Evolutionary conservation across 2,888 invertebrate species (phyloP).

Genomic region (Cataglyphis altisquamis): DNA sequence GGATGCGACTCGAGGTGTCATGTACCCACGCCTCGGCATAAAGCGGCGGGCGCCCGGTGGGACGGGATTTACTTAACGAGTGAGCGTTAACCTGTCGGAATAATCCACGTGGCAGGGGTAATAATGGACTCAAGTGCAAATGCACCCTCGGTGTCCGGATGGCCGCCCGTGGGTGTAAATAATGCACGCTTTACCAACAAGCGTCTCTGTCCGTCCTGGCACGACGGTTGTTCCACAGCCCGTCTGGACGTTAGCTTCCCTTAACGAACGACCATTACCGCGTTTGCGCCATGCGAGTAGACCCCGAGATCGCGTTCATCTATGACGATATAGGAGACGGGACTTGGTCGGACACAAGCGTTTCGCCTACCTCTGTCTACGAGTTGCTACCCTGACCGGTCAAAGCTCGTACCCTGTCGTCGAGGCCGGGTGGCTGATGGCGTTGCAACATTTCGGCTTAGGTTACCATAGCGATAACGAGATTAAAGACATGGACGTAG

Average conservation of each 20-base stretch:
- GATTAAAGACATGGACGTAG: constrained; percentile 42
- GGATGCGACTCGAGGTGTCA: constrained; percentile 65
- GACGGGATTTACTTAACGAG: constrained; percentile 82
- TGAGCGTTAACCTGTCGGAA: constrained; percentile 83
- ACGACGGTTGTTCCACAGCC: constrained; percentile 47
- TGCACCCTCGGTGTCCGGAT: constrained; percentile 72
- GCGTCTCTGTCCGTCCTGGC: constrained; percentile 47
- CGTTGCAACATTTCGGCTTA: constrained; percentile 48
- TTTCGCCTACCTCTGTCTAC: constrained; percentile 21
- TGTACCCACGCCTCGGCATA: constrained; percentile 57
- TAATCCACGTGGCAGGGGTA: constrained; percentile 80
- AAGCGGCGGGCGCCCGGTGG: constrained; percentile 65
- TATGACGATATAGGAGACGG: constrained; percentile 45
- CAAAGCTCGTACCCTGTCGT: constrained; percentile 32
- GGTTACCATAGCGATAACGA: constrained; percentile 49
- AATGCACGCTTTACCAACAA: constrained; percentile 75
- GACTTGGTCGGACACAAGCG: constrained; percentile 37
- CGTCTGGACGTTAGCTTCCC: constrained; percentile 65
- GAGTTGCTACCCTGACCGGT: constrained; percentile 24
- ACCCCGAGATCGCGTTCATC: constrained; percentile 51
- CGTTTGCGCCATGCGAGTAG: constrained; percentile 52
- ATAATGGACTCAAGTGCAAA: constrained; percentile 81
- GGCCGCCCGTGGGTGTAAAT: constrained; percentile 73
- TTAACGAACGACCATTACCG: constrained; percentile 72
- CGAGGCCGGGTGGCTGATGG: constrained; percentile 22